These are phyloP conservation scores for Netelia fuscicornis DNA, from an alignment of 2,888 invertebrate species.

Conservation along the genomic window DNA sequence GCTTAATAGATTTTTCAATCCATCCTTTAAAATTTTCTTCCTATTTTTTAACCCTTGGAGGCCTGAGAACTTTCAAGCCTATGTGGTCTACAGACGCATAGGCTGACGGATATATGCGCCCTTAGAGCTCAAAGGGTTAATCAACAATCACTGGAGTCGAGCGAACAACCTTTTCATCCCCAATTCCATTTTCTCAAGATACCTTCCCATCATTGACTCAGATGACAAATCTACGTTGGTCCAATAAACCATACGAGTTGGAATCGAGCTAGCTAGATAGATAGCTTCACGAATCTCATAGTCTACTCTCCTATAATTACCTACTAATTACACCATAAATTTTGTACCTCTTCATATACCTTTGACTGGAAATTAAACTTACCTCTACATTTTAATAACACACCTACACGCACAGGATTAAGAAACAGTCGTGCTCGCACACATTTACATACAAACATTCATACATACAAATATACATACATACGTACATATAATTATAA, in stretches of 20 bases:
- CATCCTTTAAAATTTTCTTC: too few relatives aligned
- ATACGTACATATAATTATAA: conserved; percentile 63
- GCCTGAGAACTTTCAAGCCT: too few relatives aligned
- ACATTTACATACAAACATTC: conserved; percentile 55
- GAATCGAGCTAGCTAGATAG: conserved; percentile 67
- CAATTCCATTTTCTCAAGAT: background rate
- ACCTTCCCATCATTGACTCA: background rate
- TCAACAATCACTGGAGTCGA: too few relatives aligned
- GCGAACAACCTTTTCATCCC: too few relatives aligned
- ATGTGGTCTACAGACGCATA: too few relatives aligned
- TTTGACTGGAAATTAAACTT: conserved; percentile 69
- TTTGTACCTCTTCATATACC: conserved; percentile 82
- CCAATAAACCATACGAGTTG: conserved; percentile 38
- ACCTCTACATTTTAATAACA: conserved; percentile 55
- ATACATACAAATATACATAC: conserved; percentile 54
- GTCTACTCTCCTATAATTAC: conserved; percentile 73
- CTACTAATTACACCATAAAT: conserved; percentile 76
- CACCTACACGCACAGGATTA: conserved; percentile 46
- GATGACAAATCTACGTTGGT: conserved; percentile 57
- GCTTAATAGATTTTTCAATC: too few relatives aligned
- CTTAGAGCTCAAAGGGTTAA: too few relatives aligned
- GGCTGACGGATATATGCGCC: too few relatives aligned
- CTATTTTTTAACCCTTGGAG: too few relatives aligned
- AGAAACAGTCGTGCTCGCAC: conserved; percentile 42
- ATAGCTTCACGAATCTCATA: conserved; percentile 78